phyloP scores from a whole-genome alignment of 2,797 vertebrate genomes.

The Clarias pachynema region DNA sequence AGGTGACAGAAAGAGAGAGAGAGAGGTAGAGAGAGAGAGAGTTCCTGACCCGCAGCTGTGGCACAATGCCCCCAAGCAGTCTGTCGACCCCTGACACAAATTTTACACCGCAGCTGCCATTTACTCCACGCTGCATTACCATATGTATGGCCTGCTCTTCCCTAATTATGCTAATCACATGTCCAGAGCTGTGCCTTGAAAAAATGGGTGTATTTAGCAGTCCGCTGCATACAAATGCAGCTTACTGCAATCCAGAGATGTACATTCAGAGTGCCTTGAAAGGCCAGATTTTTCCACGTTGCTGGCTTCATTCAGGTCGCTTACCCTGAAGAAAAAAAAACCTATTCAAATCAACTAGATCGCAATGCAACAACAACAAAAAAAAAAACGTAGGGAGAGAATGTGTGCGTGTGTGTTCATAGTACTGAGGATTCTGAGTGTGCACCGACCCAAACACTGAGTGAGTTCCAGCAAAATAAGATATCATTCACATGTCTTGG shows the following conservation, averaged over 20 bases:
- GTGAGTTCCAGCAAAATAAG: constrained; percentile 85
- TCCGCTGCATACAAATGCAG: constrained; percentile 97
- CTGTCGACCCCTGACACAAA: constrained; percentile 92
- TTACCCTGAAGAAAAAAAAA: constrained; percentile 73
- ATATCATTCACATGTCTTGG: constrained; percentile 72
- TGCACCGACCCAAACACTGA: constrained; percentile 82
- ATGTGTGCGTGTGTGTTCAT: constrained; percentile 35
- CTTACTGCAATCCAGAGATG: constrained; percentile 97
- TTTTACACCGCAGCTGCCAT: constrained; percentile 98
- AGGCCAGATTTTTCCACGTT: constrained; percentile 99
- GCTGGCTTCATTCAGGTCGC: constrained; percentile 97
- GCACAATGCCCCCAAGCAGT: constrained; percentile 87
- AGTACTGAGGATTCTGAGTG: constrained; percentile 47
- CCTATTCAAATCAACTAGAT: constrained; percentile 94
- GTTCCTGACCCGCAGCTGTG: constrained; percentile 89
- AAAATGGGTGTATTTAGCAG: constrained; percentile 99
- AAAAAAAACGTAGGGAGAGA: constrained; percentile 52
- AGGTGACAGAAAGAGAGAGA: constrained; percentile 30
- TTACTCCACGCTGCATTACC: constrained; percentile 92
- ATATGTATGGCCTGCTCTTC: constrained; percentile 96
- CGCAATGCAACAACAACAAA: constrained; percentile 72
- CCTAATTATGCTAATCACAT: constrained; percentile 99
- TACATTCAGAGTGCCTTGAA: constrained; percentile 97
- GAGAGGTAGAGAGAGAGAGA: constrained; percentile 69
- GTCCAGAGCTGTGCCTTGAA: constrained; percentile 91